These are phyloP conservation scores for Caenorhabditis sp. DNA, from an alignment of 2,888 invertebrate genomes.

Conservation along the genomic window DNA sequence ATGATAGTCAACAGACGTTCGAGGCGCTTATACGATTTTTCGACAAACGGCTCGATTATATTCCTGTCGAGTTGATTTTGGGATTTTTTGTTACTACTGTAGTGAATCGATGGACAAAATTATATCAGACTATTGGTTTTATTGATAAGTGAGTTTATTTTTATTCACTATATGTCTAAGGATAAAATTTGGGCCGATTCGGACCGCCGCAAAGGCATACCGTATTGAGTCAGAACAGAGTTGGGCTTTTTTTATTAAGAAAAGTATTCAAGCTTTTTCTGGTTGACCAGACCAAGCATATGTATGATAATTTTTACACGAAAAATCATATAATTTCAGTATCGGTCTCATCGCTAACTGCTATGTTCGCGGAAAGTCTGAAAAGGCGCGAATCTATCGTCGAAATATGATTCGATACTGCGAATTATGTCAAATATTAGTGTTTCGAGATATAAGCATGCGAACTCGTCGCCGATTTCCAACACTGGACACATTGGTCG, in stretches of 20 bases:
- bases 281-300: too few relatives aligned
- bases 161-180: too few relatives aligned
- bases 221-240: too few relatives aligned
- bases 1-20: slow-evolving; percentile 45
- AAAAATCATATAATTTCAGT: slow-evolving; percentile 46
- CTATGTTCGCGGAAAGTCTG: slow-evolving; percentile 52
- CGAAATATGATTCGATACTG: slow-evolving; percentile 52
- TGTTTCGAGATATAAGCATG: slow-evolving; percentile 57
- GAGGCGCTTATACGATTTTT: slow-evolving; percentile 49
- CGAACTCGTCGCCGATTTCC: slow-evolving; percentile 49
- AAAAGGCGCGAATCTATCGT: slow-evolving; percentile 46
- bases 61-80: slow-evolving; percentile 53
- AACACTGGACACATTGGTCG: slow-evolving; percentile 52
- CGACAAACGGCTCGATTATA: slow-evolving; percentile 42
- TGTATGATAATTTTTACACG: too few relatives aligned
- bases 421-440: slow-evolving; percentile 49
- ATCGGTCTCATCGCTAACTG: slow-evolving; percentile 54
- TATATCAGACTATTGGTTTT: slow-evolving; percentile 57
- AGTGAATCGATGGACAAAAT: slow-evolving; percentile 53
- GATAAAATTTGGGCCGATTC: too few relatives aligned
- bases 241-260: too few relatives aligned
- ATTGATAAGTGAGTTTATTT: slow-evolving; percentile 48
- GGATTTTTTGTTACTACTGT: slow-evolving; percentile 56
- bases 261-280: too few relatives aligned
- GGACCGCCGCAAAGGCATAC: too few relatives aligned